These are phyloP conservation scores for Miniopterus natalensis DNA, from an alignment of 2,113 vertebrate species.

Conservation along the genomic window DNA sequence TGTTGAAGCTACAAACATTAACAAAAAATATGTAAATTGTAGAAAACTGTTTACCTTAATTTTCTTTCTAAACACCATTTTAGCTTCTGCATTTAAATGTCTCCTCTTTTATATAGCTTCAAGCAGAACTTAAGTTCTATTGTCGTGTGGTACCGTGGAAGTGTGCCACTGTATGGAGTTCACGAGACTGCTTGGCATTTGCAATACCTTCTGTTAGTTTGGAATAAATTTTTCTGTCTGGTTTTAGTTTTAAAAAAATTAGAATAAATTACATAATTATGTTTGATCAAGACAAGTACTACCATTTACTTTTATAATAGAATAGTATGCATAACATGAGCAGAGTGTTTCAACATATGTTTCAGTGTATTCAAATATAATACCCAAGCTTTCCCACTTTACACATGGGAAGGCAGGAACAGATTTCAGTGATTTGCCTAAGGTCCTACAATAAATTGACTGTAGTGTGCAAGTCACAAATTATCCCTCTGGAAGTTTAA, in stretches of 20 bases:
- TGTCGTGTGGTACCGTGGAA: not conserved
- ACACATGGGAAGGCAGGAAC: not conserved
- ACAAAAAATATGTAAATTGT: not conserved
- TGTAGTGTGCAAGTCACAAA: not conserved
- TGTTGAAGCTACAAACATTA: not conserved
- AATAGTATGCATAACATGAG: not conserved
- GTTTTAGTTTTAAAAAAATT: not conserved
- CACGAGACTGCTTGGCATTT: not conserved
- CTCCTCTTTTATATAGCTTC: not conserved
- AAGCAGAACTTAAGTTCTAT: not conserved
- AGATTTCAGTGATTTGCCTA: not conserved
- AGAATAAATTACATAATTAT: not conserved
- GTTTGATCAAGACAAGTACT: not conserved
- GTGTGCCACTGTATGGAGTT: not conserved
- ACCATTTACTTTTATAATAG: not conserved
- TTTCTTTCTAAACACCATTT: not conserved
- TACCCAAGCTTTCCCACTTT: not conserved
- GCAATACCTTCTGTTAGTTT: not conserved
- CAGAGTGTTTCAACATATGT: not conserved
- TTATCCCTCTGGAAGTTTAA: not conserved
- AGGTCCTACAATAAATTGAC: not conserved
- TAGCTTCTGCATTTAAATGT: not conserved
- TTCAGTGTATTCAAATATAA: constrained; percentile 2
- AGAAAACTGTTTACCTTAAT: not conserved
- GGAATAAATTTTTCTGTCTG: not conserved